Base-by-base conservation (phyloP, 2,113 vertebrate species). In the Crotalus viridis region DNA sequence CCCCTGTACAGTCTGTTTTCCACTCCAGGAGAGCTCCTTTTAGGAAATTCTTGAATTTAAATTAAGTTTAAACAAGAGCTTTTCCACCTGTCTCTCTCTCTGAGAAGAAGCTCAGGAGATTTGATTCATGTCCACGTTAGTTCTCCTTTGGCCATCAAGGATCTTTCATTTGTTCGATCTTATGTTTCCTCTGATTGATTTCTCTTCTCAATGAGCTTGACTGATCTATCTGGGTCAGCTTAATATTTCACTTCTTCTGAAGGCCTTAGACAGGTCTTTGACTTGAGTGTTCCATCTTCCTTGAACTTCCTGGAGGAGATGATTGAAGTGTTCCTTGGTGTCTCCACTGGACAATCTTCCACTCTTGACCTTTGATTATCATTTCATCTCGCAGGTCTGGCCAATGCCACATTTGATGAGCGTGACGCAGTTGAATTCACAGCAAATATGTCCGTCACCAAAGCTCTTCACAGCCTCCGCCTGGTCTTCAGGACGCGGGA, bases 401-500 rank as follows among this genome's bases (percentile, higher is more conserved):
- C 98, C 15, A 98, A 98, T 7, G 98, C 98, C 89, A 98, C 98
- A 0, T 99, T 99, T 69, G 93, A 97, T 28, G 97, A 98, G 95
- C 97, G 97, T 0, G 95, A 97, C 85, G 95, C 97, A 0, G 0
- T 98, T 0, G 97, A 97, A 54, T 99, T 98, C 91, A 94, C 94
- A 4, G 96, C 98, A 93, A 98, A 98, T 10, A 24, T 94, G 0
- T 98, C 98, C 0, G 95, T 98, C 21, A 94, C 92, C 1, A 94
- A 39, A 28, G 90, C 97, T 0, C 97, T 99, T 33, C 97, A 96
- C 51, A 96, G 92, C 56, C 94, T 99, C 92, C 98, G 97, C 0
- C 0, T 99, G 95, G 95, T 97, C 39, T 96, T 99, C 95, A 98
- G 98, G 43, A 99, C 99, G 0, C 98, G 99, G 0, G 98, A 99